A percentile compares a stretch with the other conserved stretches of the same genome.
phyloP scores from a whole-genome alignment of 2,888 invertebrate species.

The Zaprionus lineosus region DNA sequence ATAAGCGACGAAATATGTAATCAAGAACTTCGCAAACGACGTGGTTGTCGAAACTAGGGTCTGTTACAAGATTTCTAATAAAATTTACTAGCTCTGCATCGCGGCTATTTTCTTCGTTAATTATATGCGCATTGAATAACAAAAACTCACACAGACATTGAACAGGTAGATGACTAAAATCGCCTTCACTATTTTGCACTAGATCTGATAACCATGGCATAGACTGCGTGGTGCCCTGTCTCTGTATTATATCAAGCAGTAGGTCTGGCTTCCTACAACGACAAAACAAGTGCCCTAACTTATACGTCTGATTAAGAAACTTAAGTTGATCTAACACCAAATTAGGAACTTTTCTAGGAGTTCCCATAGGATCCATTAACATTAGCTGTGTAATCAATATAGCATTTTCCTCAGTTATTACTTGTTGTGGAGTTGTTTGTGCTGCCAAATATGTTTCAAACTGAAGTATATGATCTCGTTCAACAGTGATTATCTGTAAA shows the following conservation, averaged over 20 bases:
- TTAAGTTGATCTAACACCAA: constrained; percentile 91
- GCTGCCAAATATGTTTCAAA: constrained; percentile 97
- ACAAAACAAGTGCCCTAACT: constrained; percentile 94
- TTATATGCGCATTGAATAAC: constrained; percentile 87
- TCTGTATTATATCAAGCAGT: constrained; percentile 94
- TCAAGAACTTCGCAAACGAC: constrained; percentile 91
- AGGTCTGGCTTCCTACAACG: constrained; percentile 95
- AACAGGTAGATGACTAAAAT: constrained; percentile 93
- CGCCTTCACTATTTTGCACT: constrained; percentile 93
- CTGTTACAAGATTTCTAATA: constrained; percentile 84
- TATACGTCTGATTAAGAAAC: constrained; percentile 89
- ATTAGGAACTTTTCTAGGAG: constrained; percentile 91
- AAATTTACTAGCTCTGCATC: constrained; percentile 88
- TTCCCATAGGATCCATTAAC: constrained; percentile 92
- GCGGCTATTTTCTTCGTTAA: constrained; percentile 87
- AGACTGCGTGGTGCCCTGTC: constrained; percentile 94
- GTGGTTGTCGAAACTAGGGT: constrained; percentile 84
- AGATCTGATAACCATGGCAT: constrained; percentile 99
- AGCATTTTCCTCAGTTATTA: constrained; percentile 95
- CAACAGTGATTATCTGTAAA: constrained; percentile 85
- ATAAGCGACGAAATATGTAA: constrained; percentile 93
- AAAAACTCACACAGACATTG: constrained; percentile 98
- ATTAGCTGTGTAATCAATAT: constrained; percentile 92
- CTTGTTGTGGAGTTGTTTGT: constrained; percentile 90
- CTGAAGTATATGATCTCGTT: constrained; percentile 91